Evolutionary conservation across 2,113 vertebrate genomes (phyloP).

Genomic region (Gasterosteus nipponicus): DNA sequence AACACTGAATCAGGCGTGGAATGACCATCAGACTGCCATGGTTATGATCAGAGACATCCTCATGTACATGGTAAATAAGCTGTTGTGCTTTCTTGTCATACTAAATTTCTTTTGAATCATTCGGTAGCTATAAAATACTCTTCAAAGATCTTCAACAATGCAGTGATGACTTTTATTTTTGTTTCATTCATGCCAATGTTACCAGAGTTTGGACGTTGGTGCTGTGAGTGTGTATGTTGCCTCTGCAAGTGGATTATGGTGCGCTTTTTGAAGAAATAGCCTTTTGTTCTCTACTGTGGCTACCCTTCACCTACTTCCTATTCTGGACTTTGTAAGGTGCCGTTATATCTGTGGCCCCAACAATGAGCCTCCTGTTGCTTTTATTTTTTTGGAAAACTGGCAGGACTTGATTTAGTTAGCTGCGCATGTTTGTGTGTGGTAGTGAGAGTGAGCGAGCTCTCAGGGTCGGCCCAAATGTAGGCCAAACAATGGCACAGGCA

Average conservation of each 20-base stretch:
- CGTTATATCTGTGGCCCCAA: slow-evolving; percentile 31
- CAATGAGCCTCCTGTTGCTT: slow-evolving; percentile 55
- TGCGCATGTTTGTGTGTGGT: slow-evolving; percentile 10
- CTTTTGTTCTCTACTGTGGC: slow-evolving; percentile 26
- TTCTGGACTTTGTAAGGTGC: slow-evolving; percentile 32
- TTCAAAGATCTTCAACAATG: neutral
- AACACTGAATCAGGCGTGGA: slow-evolving; percentile 97
- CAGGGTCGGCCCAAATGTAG: slow-evolving; percentile 17
- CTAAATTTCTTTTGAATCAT: neutral
- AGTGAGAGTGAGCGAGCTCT: slow-evolving; percentile 26
- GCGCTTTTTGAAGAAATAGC: slow-evolving; percentile 21
- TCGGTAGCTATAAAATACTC: neutral
- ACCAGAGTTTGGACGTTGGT: neutral
- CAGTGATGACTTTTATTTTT: neutral
- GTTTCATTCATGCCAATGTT: neutral
- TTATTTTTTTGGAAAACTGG: slow-evolving; percentile 41
- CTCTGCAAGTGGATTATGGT: slow-evolving; percentile 7
- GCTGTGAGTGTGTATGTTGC: neutral
- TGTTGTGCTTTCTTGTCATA: neutral
- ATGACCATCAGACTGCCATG: slow-evolving; percentile 98
- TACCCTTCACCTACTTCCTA: neutral
- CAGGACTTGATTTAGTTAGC: slow-evolving; percentile 42
- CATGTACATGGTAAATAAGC: slow-evolving; percentile 94
- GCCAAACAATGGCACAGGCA: slow-evolving; percentile 45
- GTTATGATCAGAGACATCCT: slow-evolving; percentile 99